A percentile compares a stretch with the other conserved stretches of the same genome.
phyloP scores from a whole-genome alignment of 1,140 invertebrate genomes.

The Drosophila pseudoananassae region DNA sequence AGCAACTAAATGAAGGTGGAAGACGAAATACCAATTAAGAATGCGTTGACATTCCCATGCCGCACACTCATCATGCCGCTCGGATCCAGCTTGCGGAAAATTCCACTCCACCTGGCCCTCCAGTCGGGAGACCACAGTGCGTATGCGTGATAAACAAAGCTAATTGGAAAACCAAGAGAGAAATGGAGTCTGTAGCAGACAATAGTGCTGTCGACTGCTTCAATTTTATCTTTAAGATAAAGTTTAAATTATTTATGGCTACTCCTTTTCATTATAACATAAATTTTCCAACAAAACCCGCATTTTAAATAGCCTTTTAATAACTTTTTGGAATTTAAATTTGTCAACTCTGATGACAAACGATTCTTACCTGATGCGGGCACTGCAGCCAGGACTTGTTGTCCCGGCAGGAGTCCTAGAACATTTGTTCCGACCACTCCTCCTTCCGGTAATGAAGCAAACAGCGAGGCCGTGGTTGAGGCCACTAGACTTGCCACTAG shows the following conservation, averaged over 20 bases:
- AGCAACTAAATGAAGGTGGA: slow-evolving; percentile 58
- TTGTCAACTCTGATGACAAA: slow-evolving; percentile 14
- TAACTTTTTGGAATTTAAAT: not conserved
- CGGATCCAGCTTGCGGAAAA: not conserved
- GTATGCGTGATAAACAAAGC: slow-evolving; percentile 79
- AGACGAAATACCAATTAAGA: slow-evolving; percentile 73
- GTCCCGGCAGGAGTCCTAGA: slow-evolving; percentile 37
- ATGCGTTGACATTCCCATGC: slow-evolving; percentile 56
- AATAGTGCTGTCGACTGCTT: slow-evolving; percentile 3
- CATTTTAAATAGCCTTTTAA: not conserved
- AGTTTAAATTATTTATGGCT: not conserved
- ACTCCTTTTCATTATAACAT: no score
- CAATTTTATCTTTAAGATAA: not conserved
- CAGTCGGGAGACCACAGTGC: slow-evolving; percentile 47
- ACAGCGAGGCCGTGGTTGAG: slow-evolving; percentile 17
- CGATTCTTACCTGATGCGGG: slow-evolving; percentile 51
- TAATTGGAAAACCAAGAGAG: slow-evolving; percentile 59
- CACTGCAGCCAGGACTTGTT: slow-evolving; percentile 42
- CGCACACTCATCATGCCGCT: not conserved
- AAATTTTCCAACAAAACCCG: no score
- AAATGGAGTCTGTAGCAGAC: not conserved
- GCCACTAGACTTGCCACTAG: slow-evolving; percentile 19
- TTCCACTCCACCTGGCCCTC: slow-evolving; percentile 22
- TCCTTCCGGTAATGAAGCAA: slow-evolving; percentile 61
- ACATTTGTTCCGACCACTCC: slow-evolving; percentile 8